Evolutionary conservation across 2,113 vertebrate genomes (phyloP), one percentile per base, ranked within the genome.

Genomic region (Xyliphius kryptos): DNA sequence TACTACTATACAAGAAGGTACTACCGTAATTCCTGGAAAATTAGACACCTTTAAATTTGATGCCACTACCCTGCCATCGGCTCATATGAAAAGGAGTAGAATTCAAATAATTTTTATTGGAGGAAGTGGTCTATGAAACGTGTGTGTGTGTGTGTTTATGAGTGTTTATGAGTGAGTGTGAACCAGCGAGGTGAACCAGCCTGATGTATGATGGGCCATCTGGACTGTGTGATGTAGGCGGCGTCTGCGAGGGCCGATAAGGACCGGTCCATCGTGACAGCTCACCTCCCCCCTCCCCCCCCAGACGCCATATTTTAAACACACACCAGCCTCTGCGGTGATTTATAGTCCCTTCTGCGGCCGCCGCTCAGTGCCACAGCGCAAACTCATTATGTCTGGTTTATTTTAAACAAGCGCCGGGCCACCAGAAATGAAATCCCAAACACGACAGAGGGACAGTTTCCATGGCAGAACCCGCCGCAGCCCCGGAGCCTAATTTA

Each of bases 141-240:
- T n/a, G n/a, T n/a, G n/a, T n/a, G n/a, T n/a, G n/a, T n/a, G n/a
- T n/a, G n/a, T n/a, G n/a, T n/a, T n/a, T n/a, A n/a, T n/a, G n/a
- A n/a, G n/a, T n/a, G n/a, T n/a, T n/a, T n/a, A n/a, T n/a, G n/a
- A n/a, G n/a, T n/a, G n/a, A n/a, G n/a, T n/a, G n/a, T n/a, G n/a
- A n/a, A n/a, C n/a, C n/a, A n/a, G n/a, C n/a, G n/a, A n/a, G n/a
- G n/a, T n/a, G n/a, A n/a, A n/a, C n/a, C n/a, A n/a, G 67, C 47
- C 67, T 63, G 69, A 73, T 44, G 68, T 67, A 60, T 69, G 66
- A 74, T 58, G 74, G 58, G 66, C 64, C 70, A 67, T 76, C 69
- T 76, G 69, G 67, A 63, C 44, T 55, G 17, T 50, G 68, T 76
- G 71, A 74, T 72, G 63, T 49, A 75, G 59, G 53, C 65, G 57